These are phyloP conservation scores for Eleginops maclovinus DNA, from an alignment of 2,113 vertebrate species.

Conservation along the genomic window DNA sequence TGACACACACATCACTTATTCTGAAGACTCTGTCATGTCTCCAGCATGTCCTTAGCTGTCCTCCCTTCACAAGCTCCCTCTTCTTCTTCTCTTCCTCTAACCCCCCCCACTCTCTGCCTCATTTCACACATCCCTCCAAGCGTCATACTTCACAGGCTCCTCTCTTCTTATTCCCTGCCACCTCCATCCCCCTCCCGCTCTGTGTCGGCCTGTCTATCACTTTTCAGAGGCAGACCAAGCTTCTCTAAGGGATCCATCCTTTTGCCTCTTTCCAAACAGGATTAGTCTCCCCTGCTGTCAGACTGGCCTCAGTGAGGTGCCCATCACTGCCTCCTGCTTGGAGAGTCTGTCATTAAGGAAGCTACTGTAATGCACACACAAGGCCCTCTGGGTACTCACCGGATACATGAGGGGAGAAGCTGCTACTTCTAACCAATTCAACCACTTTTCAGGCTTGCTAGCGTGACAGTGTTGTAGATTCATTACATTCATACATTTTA, in stretches of 20 bases:
- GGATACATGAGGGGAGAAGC: neutral
- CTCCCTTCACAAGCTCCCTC: constrained; percentile 22
- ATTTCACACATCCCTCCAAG: constrained; percentile 55
- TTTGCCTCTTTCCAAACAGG: constrained; percentile 58
- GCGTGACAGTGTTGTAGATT: neutral
- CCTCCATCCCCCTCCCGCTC: constrained; percentile 17
- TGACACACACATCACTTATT: neutral
- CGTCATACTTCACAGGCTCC: constrained; percentile 59
- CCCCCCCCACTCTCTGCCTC: constrained; percentile 40
- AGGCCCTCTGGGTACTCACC: constrained; percentile 14
- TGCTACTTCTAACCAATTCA: neutral
- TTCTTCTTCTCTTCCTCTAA: constrained; percentile 18
- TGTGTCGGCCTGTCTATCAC: constrained; percentile 52
- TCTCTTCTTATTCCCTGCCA: constrained; percentile 38
- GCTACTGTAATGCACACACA: constrained; percentile 11
- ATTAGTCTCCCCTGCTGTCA: constrained; percentile 72
- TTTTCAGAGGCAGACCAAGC: constrained; percentile 41
- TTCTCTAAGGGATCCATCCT: constrained; percentile 58
- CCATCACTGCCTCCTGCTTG: constrained; percentile 62
- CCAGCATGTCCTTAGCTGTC: constrained; percentile 49
- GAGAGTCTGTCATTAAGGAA: constrained; percentile 52
- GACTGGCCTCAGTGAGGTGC: constrained; percentile 57
- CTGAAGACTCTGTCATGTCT: constrained; percentile 37
- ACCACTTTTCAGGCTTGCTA: neutral
- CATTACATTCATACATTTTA: too few relatives aligned